Evolutionary conservation across 2,113 vertebrate genomes (phyloP).

Genomic region (Bagarius yarrelli): DNA sequence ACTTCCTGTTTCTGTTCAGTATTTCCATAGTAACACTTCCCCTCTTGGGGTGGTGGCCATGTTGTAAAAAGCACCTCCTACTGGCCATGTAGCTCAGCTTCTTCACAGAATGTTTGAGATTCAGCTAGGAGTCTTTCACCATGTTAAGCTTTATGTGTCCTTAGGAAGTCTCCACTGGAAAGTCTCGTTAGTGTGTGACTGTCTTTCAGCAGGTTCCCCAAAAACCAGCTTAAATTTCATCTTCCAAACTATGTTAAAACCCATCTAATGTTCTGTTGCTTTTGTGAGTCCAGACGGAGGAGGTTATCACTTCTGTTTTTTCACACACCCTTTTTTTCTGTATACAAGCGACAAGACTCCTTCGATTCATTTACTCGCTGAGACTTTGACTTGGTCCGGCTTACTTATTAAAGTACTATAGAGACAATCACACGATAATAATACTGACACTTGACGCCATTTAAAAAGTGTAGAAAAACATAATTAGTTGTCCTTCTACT

Average conservation of each 20-base stretch:
- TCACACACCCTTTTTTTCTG: background rate
- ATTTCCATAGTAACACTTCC: constrained; percentile 27
- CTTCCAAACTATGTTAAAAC: background rate
- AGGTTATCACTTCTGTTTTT: background rate
- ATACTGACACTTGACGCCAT: constrained; percentile 68
- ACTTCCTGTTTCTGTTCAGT: constrained; percentile 23
- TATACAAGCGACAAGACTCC: background rate
- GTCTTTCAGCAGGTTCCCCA: background rate
- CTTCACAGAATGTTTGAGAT: background rate
- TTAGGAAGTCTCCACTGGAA: background rate
- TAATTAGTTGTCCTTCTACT: constrained; percentile 2
- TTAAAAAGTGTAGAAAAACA: constrained; percentile 56
- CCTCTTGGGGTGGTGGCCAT: background rate
- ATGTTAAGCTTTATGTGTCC: constrained; percentile 2
- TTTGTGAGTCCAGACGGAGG: background rate
- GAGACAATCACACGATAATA: constrained; percentile 66
- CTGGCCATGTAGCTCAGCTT: background rate
- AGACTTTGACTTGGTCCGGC: constrained; percentile 12
- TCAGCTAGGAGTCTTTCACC: background rate
- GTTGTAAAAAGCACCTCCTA: constrained; percentile 9
- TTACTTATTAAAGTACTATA: constrained; percentile 7
- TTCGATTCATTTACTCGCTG: background rate
- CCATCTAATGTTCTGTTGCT: background rate
- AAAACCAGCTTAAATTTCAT: constrained; percentile 19
- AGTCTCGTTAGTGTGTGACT: background rate